Conservation (phyloP, 2,797 vertebrate species). For the Sebastes elongatus region DNA sequence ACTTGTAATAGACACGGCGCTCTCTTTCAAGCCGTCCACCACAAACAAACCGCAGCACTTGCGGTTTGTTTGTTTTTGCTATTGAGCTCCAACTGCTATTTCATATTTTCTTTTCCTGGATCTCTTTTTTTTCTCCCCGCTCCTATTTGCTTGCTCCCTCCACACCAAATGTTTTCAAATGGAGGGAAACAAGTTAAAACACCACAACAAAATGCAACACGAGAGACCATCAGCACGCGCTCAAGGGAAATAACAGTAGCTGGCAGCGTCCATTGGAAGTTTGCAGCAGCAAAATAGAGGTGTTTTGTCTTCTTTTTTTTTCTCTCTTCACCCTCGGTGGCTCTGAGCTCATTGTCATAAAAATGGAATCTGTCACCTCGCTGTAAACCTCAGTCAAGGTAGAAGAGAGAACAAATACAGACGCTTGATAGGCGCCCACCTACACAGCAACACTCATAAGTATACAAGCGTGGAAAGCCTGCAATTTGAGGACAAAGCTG, state of each 20-base stretch:
- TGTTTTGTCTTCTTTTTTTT: constrained; percentile 70
- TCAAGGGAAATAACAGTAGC: constrained; percentile 80
- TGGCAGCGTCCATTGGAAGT: constrained; percentile 67
- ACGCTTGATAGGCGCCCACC: constrained; percentile 44
- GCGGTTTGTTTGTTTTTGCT: constrained; percentile 48
- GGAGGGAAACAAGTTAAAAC: constrained; percentile 76
- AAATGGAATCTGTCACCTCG: constrained; percentile 68
- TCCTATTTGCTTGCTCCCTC: constrained; percentile 42
- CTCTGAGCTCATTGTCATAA: constrained; percentile 76
- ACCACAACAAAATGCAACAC: constrained; percentile 66
- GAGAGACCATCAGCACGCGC: constrained; percentile 58
- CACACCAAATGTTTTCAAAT: constrained; percentile 69
- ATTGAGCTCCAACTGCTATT: constrained; percentile 47
- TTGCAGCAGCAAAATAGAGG: constrained; percentile 67
- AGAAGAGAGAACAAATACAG: constrained; percentile 54
- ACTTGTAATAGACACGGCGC: background rate
- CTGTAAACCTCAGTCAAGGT: constrained; percentile 59
- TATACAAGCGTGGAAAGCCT: constrained; percentile 11
- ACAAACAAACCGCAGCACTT: constrained; percentile 34
- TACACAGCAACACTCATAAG: constrained; percentile 40
- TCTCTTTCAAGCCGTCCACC: constrained; percentile 18
- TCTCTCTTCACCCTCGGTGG: constrained; percentile 43
- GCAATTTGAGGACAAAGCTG: constrained; percentile 52
- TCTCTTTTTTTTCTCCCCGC: background rate
- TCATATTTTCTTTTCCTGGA: constrained; percentile 35